Percentiles rank a stretch among this genome's conserved stretches.
Conservation (phyloP, 2,113 vertebrate species). For the Fulica atra region DNA sequence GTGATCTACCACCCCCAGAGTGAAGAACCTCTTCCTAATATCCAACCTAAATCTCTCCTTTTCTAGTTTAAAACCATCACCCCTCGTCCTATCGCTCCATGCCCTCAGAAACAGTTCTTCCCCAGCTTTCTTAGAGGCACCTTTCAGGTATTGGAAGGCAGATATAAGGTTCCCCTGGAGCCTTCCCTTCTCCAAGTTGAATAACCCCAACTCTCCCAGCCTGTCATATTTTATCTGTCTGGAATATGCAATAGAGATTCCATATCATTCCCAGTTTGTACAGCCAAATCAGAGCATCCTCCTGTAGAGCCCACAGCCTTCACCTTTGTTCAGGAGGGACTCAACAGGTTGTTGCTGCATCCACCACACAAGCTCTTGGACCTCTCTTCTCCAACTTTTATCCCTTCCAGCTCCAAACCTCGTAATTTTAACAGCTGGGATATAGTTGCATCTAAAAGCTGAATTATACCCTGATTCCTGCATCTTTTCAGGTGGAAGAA, state of each 20-base stretch:
- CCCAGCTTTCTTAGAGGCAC: too few species aligned
- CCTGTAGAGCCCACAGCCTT: background rate
- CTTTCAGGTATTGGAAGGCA: too few species aligned
- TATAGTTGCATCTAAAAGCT: background rate
- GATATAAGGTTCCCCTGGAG: too few species aligned
- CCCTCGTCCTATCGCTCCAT: too few species aligned
- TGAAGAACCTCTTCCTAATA: too few species aligned
- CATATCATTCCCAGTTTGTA: background rate
- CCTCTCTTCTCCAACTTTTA: background rate
- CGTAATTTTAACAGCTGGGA: background rate
- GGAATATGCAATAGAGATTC: fast-evolving
- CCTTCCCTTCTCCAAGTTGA: too few species aligned
- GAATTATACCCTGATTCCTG: background rate
- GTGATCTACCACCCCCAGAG: too few species aligned
- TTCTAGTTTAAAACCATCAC: too few species aligned
- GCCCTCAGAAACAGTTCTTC: too few species aligned
- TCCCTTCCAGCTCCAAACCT: background rate
- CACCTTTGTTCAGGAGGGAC: background rate
- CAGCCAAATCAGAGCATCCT: background rate
- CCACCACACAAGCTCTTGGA: background rate
- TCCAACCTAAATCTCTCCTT: too few species aligned
- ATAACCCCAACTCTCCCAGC: too few species aligned
- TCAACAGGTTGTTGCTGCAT: background rate
- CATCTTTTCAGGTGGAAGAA: background rate
- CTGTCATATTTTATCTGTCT: background rate